These are phyloP conservation scores for Dreissena rostriformis DNA, from an alignment of 1,140 invertebrate genomes.

Conservation along the genomic window DNA sequence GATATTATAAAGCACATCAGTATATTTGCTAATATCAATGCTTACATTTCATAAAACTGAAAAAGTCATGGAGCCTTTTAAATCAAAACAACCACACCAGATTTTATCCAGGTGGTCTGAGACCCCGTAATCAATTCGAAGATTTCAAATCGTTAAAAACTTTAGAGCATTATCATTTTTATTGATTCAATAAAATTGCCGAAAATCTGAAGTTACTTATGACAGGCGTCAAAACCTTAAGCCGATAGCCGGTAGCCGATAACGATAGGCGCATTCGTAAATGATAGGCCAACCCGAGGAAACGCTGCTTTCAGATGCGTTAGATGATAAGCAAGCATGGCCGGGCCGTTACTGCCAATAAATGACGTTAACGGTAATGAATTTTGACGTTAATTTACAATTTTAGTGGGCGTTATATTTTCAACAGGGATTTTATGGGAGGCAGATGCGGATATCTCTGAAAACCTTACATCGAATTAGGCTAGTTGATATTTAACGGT, in stretches of 20 bases:
- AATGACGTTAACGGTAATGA: constrained; percentile 46
- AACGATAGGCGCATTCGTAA: constrained; percentile 46
- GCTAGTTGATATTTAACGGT: constrained; percentile 26
- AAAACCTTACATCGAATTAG: constrained; percentile 57
- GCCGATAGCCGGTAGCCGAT: constrained; percentile 39
- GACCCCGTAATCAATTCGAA: not conserved
- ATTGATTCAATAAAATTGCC: not conserved
- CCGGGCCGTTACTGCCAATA: constrained; percentile 30
- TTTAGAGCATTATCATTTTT: not conserved
- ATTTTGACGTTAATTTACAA: constrained; percentile 57
- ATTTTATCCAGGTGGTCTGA: not conserved
- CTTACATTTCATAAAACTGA: not conserved
- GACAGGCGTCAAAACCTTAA: constrained; percentile 53
- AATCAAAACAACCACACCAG: not conserved
- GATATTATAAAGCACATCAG: no score
- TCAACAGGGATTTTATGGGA: constrained; percentile 58
- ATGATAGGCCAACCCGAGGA: constrained; percentile 32
- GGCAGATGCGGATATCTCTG: constrained; percentile 56
- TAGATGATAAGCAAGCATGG: constrained; percentile 32
- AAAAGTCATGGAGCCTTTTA: not conserved
- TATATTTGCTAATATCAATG: not conserved
- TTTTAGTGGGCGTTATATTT: constrained; percentile 57
- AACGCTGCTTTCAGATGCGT: constrained; percentile 45
- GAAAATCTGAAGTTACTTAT: constrained; percentile 28
- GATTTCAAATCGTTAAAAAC: not conserved